Evolutionary conservation across 2,113 vertebrate species (phyloP).

Genomic region (Neolamprologus kungweensis): DNA sequence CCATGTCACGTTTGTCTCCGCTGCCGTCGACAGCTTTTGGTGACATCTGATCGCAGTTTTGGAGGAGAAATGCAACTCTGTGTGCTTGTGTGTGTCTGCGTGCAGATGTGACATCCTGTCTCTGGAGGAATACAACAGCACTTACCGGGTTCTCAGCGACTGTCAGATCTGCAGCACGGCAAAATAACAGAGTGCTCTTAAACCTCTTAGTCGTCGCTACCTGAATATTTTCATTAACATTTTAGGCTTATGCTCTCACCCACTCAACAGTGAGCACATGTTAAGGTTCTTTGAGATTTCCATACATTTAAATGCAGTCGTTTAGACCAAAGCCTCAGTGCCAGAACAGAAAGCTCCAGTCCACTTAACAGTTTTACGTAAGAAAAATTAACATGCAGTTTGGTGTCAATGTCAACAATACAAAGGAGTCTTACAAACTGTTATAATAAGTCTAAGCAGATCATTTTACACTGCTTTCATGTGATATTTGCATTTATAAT

Average conservation of each 20-base stretch:
- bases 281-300: not conserved
- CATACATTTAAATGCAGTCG: not conserved
- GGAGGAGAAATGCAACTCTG: not conserved
- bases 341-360: not conserved
- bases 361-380: not conserved
- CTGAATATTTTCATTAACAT: not conserved
- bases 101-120: constrained; percentile 13
- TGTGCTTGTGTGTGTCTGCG: not conserved
- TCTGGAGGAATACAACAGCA: constrained; percentile 21
- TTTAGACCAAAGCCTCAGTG: not conserved
- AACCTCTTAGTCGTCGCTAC: not conserved
- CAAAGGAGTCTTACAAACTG: not conserved
- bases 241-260: not conserved
- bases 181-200: not conserved
- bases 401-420: not conserved
- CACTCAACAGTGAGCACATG: not conserved
- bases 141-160: constrained; percentile 1
- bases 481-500: not conserved
- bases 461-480: not conserved
- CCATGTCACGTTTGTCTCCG: constrained; percentile 39
- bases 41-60: constrained; percentile 7
- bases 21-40: not conserved
- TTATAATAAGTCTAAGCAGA: not conserved
- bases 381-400: not conserved
- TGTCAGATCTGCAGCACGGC: constrained; percentile 10